Percentiles rank a stretch among this genome's conserved stretches.
These are phyloP conservation scores for Drosophila neotestacea DNA, from an alignment of 2,888 invertebrate genomes.

Conservation along the genomic window DNA sequence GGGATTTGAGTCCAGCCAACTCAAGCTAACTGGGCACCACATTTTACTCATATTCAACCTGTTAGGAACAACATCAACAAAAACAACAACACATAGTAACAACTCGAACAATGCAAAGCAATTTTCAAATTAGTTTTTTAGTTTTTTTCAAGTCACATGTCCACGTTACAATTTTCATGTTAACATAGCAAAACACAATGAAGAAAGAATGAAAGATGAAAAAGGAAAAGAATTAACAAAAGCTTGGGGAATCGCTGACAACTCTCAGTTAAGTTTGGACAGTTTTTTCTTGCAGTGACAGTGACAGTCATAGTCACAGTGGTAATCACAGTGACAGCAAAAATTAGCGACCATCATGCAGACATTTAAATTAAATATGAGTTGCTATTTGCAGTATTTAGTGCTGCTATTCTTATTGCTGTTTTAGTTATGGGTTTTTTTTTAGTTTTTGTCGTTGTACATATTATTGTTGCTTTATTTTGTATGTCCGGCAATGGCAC, in stretches of 20 bases:
- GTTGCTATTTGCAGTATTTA: conserved; percentile 32
- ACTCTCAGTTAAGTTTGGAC: conserved; percentile 46
- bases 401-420: conserved; percentile 11
- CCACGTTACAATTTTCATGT: conserved; percentile 43
- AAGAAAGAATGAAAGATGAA: conserved; percentile 9
- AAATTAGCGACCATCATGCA: conserved; percentile 70
- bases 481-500: conserved; percentile 32
- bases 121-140: conserved; percentile 77
- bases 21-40: conserved; percentile 38
- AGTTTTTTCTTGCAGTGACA: conserved; percentile 27
- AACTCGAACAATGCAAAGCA: conserved; percentile 44
- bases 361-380: conserved; percentile 74
- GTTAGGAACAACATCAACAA: background rate
- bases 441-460: conserved; percentile 7
- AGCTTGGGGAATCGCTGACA: conserved; percentile 49
- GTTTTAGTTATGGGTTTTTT: conserved; percentile 17
- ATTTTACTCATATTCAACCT: conserved; percentile 22
- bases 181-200: conserved; percentile 17
- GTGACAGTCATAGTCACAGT: conserved; percentile 39
- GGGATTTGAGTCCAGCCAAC: conserved; percentile 60
- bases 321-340: conserved; percentile 62
- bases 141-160: conserved; percentile 53
- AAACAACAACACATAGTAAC: conserved; percentile 4
- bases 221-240: conserved; percentile 14
- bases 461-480: conserved; percentile 11